Evolutionary conservation across 2,797 vertebrate species (phyloP).

Genomic region (Xerus rutilus): DNA sequence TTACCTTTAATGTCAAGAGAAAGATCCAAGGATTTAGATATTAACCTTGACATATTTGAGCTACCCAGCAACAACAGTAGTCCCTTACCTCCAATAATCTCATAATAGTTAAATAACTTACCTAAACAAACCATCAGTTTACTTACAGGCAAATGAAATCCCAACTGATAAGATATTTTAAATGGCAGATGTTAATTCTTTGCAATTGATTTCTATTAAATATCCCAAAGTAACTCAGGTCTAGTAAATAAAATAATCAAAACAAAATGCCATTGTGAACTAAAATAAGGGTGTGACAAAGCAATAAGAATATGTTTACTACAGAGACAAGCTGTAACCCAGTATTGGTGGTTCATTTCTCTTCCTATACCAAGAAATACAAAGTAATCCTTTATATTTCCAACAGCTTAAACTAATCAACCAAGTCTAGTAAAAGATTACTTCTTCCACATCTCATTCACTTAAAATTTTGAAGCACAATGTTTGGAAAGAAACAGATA

Average conservation of each 20-base stretch:
- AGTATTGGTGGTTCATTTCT: background rate
- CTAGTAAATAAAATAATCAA: slow-evolving; percentile 35
- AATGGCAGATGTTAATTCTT: background rate
- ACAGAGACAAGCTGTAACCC: background rate
- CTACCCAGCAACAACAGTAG: background rate
- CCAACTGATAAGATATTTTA: background rate
- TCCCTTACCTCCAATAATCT: background rate
- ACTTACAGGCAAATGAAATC: background rate
- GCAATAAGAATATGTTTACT: background rate
- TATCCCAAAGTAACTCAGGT: background rate
- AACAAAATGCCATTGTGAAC: background rate
- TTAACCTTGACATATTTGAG: background rate
- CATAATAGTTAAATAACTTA: background rate
- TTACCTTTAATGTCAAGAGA: slow-evolving; percentile 25
- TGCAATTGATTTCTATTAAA: background rate
- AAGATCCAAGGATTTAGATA: slow-evolving; percentile 1
- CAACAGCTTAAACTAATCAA: background rate
- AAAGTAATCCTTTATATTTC: background rate
- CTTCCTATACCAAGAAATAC: background rate
- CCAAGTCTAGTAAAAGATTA: background rate
- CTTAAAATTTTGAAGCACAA: background rate
- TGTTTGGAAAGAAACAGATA: background rate
- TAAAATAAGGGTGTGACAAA: slow-evolving; percentile 1
- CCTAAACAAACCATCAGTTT: slow-evolving; percentile 1
- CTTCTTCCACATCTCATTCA: background rate